Percentiles rank a stretch among this genome's conserved stretches.
phyloP scores from a whole-genome alignment of 1,140 invertebrate species.

The Phthorimaea operculella region DNA sequence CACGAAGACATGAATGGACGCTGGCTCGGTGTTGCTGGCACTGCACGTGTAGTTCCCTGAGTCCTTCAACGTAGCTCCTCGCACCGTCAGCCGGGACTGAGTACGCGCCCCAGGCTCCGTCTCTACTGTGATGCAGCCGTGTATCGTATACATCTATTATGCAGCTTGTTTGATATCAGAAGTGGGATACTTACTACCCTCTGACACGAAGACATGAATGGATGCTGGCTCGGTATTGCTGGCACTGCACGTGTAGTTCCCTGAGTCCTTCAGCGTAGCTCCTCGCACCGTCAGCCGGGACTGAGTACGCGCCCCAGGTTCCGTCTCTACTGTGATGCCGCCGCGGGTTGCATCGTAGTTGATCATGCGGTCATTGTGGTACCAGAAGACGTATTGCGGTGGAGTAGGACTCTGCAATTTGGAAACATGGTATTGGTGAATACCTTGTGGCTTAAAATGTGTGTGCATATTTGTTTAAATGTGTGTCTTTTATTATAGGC shows the following conservation, averaged over 20 bases:
- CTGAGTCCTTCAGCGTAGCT: slow-evolving; percentile 86
- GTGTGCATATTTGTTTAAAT: no score
- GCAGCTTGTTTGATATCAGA: no score
- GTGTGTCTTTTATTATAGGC: no score
- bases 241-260: slow-evolving; percentile 91
- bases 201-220: slow-evolving; percentile 90
- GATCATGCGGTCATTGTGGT: slow-evolving; percentile 92
- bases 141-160: slow-evolving; percentile 82
- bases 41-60: slow-evolving; percentile 71
- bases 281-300: slow-evolving; percentile 84
- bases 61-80: slow-evolving; percentile 84
- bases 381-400: slow-evolving; percentile 92
- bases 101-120: no score
- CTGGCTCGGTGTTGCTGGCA: slow-evolving; percentile 70
- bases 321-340: slow-evolving; percentile 87
- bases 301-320: slow-evolving; percentile 84
- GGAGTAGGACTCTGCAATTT: slow-evolving; percentile 83
- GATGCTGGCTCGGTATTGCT: slow-evolving; percentile 90
- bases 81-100: slow-evolving; percentile 82
- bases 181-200: slow-evolving; percentile 73
- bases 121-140: no score
- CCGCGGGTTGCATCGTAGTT: slow-evolving; percentile 89
- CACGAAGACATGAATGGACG: no score
- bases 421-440: neutral
- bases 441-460: neutral